phyloP scores from a whole-genome alignment of 37 sponge, comb jelly and placozoan genomes.

The Petrosia ficiformis region DNA sequence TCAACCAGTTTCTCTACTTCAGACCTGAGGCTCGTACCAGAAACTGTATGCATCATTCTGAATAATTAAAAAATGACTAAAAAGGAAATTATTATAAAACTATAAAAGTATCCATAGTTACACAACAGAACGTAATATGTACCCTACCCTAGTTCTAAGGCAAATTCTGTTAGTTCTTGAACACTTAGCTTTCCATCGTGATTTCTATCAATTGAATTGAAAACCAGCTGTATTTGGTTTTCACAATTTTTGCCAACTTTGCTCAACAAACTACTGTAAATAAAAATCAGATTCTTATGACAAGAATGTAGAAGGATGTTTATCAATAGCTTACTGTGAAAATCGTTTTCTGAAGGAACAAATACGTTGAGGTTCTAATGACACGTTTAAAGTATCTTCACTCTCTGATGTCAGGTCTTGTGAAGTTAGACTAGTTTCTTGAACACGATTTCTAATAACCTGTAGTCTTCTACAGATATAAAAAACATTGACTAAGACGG shows the following conservation, averaged over 20 bases:
- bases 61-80: too few species aligned
- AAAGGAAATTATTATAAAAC: too few species aligned
- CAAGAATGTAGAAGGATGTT: not conserved
- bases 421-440: too few species aligned
- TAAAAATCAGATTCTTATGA: not conserved
- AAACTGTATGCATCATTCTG: too few species aligned
- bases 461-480: not conserved
- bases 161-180: slow-evolving; percentile 64
- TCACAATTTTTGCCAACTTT: slow-evolving; percentile 19
- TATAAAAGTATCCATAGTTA: too few species aligned
- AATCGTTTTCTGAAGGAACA: not conserved
- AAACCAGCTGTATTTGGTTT: slow-evolving; percentile 60
- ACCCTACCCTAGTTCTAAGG: slow-evolving; percentile 40
- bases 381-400: too few species aligned
- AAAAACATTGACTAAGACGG: not conserved
- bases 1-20: slow-evolving; percentile 36
- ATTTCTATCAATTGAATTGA: slow-evolving; percentile 78
- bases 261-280: slow-evolving; percentile 25
- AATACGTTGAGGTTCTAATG: not conserved
- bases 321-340: slow-evolving; percentile 16
- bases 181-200: slow-evolving; percentile 57
- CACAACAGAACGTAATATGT: too few species aligned
- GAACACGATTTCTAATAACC: not conserved
- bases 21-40: too few species aligned
- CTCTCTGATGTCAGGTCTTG: too few species aligned